Evolutionary conservation across 2,888 invertebrate species (phyloP).

Genomic region (Alcis repandata): DNA sequence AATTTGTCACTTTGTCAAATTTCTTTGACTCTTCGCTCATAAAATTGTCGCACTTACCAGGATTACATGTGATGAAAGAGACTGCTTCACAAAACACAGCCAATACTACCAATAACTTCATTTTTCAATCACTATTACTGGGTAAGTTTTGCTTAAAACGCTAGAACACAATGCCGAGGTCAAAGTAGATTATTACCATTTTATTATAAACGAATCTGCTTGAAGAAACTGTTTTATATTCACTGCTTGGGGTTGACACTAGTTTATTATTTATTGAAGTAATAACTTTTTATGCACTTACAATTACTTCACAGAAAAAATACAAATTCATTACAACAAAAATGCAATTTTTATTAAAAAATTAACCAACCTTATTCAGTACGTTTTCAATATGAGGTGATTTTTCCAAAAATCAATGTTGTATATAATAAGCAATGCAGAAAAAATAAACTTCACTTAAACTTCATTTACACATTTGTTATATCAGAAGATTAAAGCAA

Average conservation of each 20-base stretch:
- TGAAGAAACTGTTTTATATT: not conserved
- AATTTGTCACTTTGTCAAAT: not conserved
- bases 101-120: constrained; percentile 2
- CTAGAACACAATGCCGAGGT: not conserved
- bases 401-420: no score
- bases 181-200: not conserved
- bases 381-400: no score
- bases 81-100: constrained; percentile 17
- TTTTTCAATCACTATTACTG: constrained; percentile 6
- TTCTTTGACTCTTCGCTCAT: not conserved
- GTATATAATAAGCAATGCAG: no score
- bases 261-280: no score
- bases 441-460: no score
- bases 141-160: constrained; percentile 2
- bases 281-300: no score
- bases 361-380: no score
- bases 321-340: no score
- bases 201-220: not conserved
- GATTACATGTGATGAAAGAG: constrained; percentile 35
- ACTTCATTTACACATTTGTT: no score
- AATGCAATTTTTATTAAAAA: no score
- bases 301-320: no score
- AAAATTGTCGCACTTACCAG: constrained; percentile 37
- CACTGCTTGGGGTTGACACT: not conserved
- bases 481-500: no score